Evolutionary conservation across 1,140 invertebrate species (phyloP), one percentile per base, ranked within the genome.

Genomic region (Tachypleus tridentatus): DNA sequence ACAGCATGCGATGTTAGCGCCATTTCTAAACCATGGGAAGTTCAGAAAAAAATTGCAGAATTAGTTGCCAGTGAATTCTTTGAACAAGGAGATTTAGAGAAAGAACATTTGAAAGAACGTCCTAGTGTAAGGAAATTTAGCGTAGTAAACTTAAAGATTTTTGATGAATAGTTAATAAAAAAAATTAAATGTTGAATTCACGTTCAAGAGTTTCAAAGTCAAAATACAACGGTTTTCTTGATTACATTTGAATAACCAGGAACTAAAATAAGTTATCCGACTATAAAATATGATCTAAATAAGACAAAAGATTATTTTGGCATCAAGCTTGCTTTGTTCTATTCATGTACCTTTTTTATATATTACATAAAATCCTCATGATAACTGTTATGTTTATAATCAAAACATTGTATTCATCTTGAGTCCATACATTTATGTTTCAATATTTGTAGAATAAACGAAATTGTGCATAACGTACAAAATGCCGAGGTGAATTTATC

Each of bases 1-100:
- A 97, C 93, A 56, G 91, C 93, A 51, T 97, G 93, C 79, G 93
- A 97, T 83, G 81, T 97, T 57, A 90, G 91, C 58, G 93, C 93
- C 65, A 97, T 96, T 69, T 93, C 91, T 47, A 97, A 97, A 79
- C 93, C 93, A 0, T 97, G 94, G 94, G 86, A 90, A 51, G 86
- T 94, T 63, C 93, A 97, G 77, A 87, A 91, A 71, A 83, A 80
- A 78, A 79, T 94, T 4, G 93, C 93, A 4, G 90, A 93, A 72
- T 79, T 97, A 58, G 93, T 97, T 10, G 91, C 91, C 56, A 88
- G 87, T 67, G 93, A 97, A 78, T 97, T 98, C 81, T 97, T 97
- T 79, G 85, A 95, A 69, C 93, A 97, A 78, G 93, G 94, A 49
- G 93, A 97, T 75, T 85, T 93, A 70, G 91, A 94, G 79, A 83